Evolutionary conservation across 2,888 invertebrate genomes (phyloP).

Genomic region (Melanophora roralis): DNA sequence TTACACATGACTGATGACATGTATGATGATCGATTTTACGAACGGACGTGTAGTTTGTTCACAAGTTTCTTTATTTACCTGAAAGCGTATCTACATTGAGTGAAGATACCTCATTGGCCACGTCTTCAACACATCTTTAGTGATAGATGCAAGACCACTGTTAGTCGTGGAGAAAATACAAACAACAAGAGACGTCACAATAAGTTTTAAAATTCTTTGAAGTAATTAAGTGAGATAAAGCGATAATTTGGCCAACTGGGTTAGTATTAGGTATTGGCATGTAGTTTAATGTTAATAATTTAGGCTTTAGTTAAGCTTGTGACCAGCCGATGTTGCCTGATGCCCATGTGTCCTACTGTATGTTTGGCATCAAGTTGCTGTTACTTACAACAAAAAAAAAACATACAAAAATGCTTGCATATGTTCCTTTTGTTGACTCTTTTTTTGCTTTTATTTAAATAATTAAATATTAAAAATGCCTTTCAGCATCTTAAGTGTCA

Average conservation of each 20-base stretch:
- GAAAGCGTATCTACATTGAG: no score
- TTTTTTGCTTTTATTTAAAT: neutral
- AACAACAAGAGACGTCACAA: no score
- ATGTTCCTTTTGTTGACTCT: neutral
- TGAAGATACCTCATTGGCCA: no score
- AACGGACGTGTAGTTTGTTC: slow-evolving; percentile 36
- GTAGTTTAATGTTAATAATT: slow-evolving; percentile 32
- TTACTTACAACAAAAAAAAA: slow-evolving; percentile 19
- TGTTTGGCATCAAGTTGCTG: slow-evolving; percentile 60
- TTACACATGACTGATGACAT: slow-evolving; percentile 73
- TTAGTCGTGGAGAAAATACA: no score
- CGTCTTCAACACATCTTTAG: no score
- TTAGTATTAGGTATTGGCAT: neutral
- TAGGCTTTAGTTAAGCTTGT: slow-evolving; percentile 41
- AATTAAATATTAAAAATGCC: slow-evolving; percentile 1
- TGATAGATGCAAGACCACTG: no score
- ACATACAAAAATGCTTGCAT: neutral
- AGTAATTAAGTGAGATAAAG: no score
- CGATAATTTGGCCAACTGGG: no score
- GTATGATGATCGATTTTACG: slow-evolving; percentile 54
- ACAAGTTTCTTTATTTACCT: slow-evolving; percentile 7
- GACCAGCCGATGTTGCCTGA: slow-evolving; percentile 48
- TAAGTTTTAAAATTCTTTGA: no score
- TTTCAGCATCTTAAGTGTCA: neutral
- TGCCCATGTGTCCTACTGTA: slow-evolving; percentile 61